Evolutionary conservation across 2,888 invertebrate genomes (phyloP), one percentile per base, ranked within the genome.

Genomic region (Caenorhabditis japonica): DNA sequence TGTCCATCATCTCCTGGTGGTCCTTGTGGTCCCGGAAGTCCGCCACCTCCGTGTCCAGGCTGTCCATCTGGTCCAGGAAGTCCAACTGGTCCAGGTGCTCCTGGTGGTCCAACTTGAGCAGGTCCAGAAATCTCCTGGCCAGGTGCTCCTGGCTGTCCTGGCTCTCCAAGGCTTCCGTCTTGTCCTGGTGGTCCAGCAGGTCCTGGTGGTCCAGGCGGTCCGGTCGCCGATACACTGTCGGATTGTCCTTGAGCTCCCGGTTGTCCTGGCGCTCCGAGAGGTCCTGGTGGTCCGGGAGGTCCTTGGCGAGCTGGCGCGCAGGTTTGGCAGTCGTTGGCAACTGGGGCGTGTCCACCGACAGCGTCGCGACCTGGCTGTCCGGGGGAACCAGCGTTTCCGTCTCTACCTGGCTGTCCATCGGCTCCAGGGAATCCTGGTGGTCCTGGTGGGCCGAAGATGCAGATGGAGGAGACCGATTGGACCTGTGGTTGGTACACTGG

Each of bases 361-460:
- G 64, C 75, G 19, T 75, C 75, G 19, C 51, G 33, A 34, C 75
- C 75, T 17, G 70, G 70, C 30, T 44, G 55, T 64, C 75, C 75
- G n/a, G 68, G 69, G 0, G 49, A 34, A 25, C 75, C 75, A 21
- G 59, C 36, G 44, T 51, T 53, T 36, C 74, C 74, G 19, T 74
- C 74, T 1, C 52, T 25, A 49, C 74, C 74, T 47, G 74, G 72
- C 15, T 59, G 55, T 56, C 80, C 81, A 13, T 80, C 73, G 19
- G 76, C 46, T 73, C 81, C 81, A 17, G 80, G 80, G 34, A 78
- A 73, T 44, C 81, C 81, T 30, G 79, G 72, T 34, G 78, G 78
- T 55, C 81, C 81, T 43, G 81, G 76, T 38, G 78, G 81, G 2
- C 80, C 80, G 44, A 69, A 72, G 36, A 71, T 52, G 68, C 80